Evolutionary conservation across 2,888 invertebrate genomes (phyloP), one percentile per base, ranked within the genome.

Genomic region (Orchesella flavescens): DNA sequence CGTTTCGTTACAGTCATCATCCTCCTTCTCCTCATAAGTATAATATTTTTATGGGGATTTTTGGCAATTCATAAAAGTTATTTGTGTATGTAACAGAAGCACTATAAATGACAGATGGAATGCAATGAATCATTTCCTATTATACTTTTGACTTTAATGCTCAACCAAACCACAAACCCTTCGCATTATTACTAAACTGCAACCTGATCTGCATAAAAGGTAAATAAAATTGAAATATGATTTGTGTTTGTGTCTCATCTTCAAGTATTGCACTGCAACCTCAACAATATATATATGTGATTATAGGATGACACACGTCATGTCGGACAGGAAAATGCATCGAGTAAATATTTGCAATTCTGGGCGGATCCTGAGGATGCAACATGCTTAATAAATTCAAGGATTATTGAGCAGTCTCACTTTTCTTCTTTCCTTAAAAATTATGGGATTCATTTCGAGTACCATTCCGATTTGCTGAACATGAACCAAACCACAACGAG

Each of bases 61-160:
- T 49, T n/a, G 12, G 49, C 49, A 49, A 49, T 49, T 49, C 49
- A 49, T 49, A 49, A 49, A 15, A 49, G 44, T 12, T 9, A 49
- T 49, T 3, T 15, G 12, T 7, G n/a, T 15, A 49, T 15, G n/a
- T 49, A n/a, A 49, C 34, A 49, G 49, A 15, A 49, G 49, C 49
- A 49, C 2, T 12, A n/a, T n/a, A 15, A 49, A 12, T 49, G n/a
- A n/a, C 49, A 49, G 49, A 15, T 49, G 49, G 12, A 49, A 15
- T n/a, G n/a, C 49, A 49, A 49, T 49, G 49, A 49, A 49, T 49
- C 49, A 49, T 49, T 49, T 49, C 49, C 49, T 49, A 49, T 49
- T 49, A n/a, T n/a, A 3, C 1, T 49, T 49, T 49, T 2, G 1
- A 3, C 1, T 49, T 34, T 34, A 34, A 34, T 49, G 49, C n/a